These are phyloP conservation scores for Ennomos quercinarius DNA, from an alignment of 2,888 invertebrate species.

Conservation along the genomic window DNA sequence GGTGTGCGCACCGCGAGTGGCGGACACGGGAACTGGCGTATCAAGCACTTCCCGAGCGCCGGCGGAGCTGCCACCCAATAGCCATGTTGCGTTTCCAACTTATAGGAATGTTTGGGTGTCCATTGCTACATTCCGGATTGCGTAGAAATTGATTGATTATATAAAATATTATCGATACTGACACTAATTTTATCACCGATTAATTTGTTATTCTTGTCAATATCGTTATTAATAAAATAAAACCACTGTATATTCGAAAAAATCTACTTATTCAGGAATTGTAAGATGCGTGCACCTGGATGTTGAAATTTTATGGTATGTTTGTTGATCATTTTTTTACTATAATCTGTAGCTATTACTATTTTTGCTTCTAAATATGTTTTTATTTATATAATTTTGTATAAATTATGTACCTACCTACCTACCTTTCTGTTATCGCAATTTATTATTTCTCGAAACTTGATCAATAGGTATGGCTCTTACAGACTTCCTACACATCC, in stretches of 20 bases:
- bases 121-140: slow-evolving; percentile 56
- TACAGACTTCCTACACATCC: no score
- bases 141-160: slow-evolving; percentile 27
- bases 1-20: slow-evolving; percentile 88
- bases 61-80: slow-evolving; percentile 50
- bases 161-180: slow-evolving; percentile 37
- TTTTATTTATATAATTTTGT: background rate
- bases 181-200: slow-evolving; percentile 38
- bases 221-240: slow-evolving; percentile 40
- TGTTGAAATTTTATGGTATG: slow-evolving; percentile 66
- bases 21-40: slow-evolving; percentile 87
- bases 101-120: slow-evolving; percentile 57
- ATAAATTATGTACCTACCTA: background rate
- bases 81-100: slow-evolving; percentile 70
- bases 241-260: slow-evolving; percentile 29
- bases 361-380: background rate
- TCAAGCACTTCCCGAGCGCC: slow-evolving; percentile 66
- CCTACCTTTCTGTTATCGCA: no score
- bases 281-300: slow-evolving; percentile 45
- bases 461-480: no score
- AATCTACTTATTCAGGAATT: slow-evolving; percentile 29
- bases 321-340: slow-evolving; percentile 64
- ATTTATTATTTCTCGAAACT: no score
- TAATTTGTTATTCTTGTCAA: slow-evolving; percentile 28
- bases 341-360: no score